Evolutionary conservation across 2,113 vertebrate species (phyloP).

Genomic region (Thalassoma bifasciatum): DNA sequence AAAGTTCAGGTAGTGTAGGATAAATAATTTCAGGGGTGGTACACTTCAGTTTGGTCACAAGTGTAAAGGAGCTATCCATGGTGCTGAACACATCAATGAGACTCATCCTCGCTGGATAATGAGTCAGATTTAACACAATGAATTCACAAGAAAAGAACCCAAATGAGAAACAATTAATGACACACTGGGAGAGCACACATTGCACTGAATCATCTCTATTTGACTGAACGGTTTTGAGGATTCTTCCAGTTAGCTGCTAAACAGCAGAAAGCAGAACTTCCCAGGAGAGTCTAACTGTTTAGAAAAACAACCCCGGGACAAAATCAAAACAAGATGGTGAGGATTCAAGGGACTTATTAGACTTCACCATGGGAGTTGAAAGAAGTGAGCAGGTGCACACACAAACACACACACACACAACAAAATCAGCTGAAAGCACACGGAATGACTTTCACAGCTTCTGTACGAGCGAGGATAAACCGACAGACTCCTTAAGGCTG

Average conservation of each 20-base stretch:
- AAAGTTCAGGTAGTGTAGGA: conserved; percentile 15
- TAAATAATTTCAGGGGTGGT: conserved; percentile 22
- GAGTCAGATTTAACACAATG: conserved; percentile 2
- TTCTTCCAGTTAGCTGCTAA: conserved; percentile 7
- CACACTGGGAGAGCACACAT: conserved; percentile 1
- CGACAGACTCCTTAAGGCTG: conserved; percentile 74
- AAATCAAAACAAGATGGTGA: conserved; percentile 70
- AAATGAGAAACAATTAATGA: conserved; percentile 1
- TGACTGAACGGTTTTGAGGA: conserved; percentile 2
- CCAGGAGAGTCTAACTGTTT: conserved; percentile 54
- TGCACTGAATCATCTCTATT: conserved; percentile 1
- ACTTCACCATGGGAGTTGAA: conserved; percentile 53
- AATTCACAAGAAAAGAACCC: neutral
- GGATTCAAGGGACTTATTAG: conserved; percentile 71
- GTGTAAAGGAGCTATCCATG: conserved; percentile 74
- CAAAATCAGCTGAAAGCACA: conserved; percentile 45
- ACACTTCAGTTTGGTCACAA: neutral
- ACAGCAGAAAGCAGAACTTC: conserved; percentile 36
- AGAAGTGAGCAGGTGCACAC: conserved; percentile 57
- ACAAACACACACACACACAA: conserved; percentile 19
- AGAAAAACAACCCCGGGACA: conserved; percentile 74
- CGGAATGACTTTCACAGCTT: conserved; percentile 40
- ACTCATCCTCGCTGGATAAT: conserved; percentile 2
- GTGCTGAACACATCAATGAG: conserved; percentile 70
- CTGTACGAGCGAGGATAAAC: conserved; percentile 55